Evolutionary conservation across 2,888 invertebrate genomes (phyloP).

Genomic region (Clostera curtula): DNA sequence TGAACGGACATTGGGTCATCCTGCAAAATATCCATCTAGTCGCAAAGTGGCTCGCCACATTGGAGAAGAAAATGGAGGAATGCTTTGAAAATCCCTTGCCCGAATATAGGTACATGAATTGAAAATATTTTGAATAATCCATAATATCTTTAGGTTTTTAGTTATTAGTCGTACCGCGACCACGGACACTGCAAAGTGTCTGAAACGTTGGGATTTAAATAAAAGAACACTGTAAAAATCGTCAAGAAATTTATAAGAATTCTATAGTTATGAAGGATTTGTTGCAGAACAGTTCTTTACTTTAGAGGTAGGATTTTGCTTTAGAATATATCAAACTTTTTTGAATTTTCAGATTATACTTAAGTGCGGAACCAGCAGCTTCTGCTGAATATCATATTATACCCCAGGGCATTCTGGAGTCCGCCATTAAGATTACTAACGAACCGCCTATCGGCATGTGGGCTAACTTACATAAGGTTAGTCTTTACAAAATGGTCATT

Average conservation of each 20-base stretch:
- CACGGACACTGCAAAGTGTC: no score
- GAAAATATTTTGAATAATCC: constrained; percentile 16
- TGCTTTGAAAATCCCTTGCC: constrained; percentile 79
- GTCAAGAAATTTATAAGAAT: no score
- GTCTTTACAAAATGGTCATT: not conserved
- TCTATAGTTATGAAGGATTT: no score
- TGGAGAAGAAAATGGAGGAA: constrained; percentile 94
- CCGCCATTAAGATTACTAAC: constrained; percentile 96
- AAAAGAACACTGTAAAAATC: no score
- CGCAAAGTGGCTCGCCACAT: constrained; percentile 87
- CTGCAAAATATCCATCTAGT: constrained; percentile 95
- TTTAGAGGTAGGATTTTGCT: constrained; percentile 24
- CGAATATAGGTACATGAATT: constrained; percentile 64
- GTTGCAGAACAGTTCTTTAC: not conserved
- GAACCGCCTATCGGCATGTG: constrained; percentile 97
- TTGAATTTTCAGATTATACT: constrained; percentile 75
- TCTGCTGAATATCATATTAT: constrained; percentile 79
- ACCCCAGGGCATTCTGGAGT: constrained; percentile 91
- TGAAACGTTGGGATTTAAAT: no score
- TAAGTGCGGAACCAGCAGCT: constrained; percentile 91
- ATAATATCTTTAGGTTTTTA: no score
- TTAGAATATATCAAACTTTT: constrained; percentile 26
- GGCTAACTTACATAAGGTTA: constrained; percentile 91
- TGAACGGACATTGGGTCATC: constrained; percentile 93
- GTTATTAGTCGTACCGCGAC: no score